Conservation (phyloP, 2,888 invertebrate species). For the Drosophila mulleri region DNA sequence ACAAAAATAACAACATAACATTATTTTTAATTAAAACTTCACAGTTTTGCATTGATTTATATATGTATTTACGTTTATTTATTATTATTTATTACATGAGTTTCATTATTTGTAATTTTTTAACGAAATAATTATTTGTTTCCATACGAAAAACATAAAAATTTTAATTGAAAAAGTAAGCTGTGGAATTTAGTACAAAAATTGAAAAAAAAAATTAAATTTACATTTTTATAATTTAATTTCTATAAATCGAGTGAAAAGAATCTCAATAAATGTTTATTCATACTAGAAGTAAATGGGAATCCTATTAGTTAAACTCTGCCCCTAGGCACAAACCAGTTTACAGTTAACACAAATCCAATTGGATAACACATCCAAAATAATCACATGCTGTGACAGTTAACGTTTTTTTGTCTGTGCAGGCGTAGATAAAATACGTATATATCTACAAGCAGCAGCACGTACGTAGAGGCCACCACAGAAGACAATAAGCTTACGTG, state of each 20-base stretch:
- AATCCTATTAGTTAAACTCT: conserved; percentile 19
- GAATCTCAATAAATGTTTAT: no score
- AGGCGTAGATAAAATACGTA: conserved; percentile 39
- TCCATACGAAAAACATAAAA: no score
- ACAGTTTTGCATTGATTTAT: no score
- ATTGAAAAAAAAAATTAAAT: no score
- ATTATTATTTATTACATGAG: no score
- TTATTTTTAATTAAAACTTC: no score
- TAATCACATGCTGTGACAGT: conserved; percentile 46
- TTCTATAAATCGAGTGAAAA: neutral
- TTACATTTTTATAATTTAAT: neutral
- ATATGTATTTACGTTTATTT: no score
- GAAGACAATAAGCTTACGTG: conserved; percentile 17
- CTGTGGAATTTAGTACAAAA: no score
- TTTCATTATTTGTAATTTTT: no score
- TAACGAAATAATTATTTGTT: no score
- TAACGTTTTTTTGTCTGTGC: conserved; percentile 30
- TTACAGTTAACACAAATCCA: conserved; percentile 68
- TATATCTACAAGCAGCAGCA: conserved; percentile 27
- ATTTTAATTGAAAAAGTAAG: no score
- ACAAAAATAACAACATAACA: no score
- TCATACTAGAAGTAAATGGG: neutral
- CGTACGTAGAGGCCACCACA: conserved; percentile 37
- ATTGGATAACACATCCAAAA: conserved; percentile 65
- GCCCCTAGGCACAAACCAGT: conserved; percentile 66